Base-by-base conservation (phyloP, 2,113 vertebrate species). In the Pluvianellus socialis region DNA sequence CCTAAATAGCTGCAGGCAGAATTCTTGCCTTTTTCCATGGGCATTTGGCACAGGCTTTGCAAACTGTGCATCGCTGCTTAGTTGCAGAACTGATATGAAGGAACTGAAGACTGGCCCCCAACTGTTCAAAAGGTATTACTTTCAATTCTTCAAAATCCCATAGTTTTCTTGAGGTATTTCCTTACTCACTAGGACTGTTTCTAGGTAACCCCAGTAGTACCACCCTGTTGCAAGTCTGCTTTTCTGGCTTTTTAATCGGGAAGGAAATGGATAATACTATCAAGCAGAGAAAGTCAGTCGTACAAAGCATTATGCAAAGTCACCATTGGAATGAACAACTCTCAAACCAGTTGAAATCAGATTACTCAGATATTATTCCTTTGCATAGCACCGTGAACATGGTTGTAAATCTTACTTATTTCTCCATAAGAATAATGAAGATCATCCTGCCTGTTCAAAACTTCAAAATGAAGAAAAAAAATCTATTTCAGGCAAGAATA, bases 391-490 rank as follows among this genome's bases (percentile, higher is more conserved):
- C 87, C 88, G 24, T 58, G 10, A 81, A 33, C 32, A n/a, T 33
- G 16, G 3, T 28, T 67, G 33, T 45, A 85, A 73, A 79, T 53
- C 42, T 66, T 62, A 30, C 30, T 28, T 62, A 27, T 55, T 74
- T 79, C 52, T 82, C 21, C 4, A 2, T 52, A 66, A 79, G 33
- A 79, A 49, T 52, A 76, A 67, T 47, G 47, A 82, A 79, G 42
- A 49, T 45, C 50, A 30, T 65, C 14, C 20, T 58, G 18, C 18
- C 14, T 79, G 16, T 17, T 38, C 14, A 92, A 55, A 94, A 65
- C 14, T 67, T 75, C 65, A 70, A 88, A 90, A 85, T 38, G 12
- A 94, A 90, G 66, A 55, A 79, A 81, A 88, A 38, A 88, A 38
- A 24, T 19, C 2, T 35, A 38, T 28, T 66, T 79, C 49, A 42